These are phyloP conservation scores for Sakesphorus luctuosus DNA, from an alignment of 2,113 vertebrate genomes.

Conservation along the genomic window DNA sequence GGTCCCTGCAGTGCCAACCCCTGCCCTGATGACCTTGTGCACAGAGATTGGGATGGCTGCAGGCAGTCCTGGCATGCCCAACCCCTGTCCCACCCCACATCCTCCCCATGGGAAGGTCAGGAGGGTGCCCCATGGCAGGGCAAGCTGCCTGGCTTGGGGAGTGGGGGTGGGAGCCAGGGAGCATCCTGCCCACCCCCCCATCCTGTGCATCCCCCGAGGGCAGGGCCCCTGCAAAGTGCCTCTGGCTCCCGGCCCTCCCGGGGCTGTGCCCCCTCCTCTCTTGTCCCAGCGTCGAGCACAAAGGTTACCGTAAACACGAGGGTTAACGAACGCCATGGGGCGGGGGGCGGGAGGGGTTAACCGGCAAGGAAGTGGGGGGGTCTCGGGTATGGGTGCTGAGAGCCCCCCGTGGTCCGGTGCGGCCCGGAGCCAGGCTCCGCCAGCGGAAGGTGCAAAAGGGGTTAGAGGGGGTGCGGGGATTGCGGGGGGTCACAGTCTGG, in stretches of 20 bases:
- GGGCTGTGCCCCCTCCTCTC: slow-evolving; percentile 53
- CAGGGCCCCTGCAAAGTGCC: slow-evolving; percentile 27
- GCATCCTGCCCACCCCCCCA: neutral
- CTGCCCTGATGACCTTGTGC: neutral
- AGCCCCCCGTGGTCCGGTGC: slow-evolving; percentile 28
- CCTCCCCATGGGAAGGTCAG: neutral
- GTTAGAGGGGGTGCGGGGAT: slow-evolving; percentile 43
- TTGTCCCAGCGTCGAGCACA: slow-evolving; percentile 55
- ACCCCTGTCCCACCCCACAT: neutral
- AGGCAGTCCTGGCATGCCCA: neutral
- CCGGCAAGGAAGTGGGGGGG: neutral
- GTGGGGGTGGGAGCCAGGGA: neutral
- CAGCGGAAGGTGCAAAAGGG: slow-evolving; percentile 63
- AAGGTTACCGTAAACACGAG: slow-evolving; percentile 65
- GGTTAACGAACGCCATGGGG: slow-evolving; percentile 58
- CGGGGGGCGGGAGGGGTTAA: neutral
- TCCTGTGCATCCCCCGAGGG: neutral
- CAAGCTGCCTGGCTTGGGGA: neutral
- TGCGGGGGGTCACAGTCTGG: slow-evolving; percentile 79
- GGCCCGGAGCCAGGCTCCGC: slow-evolving; percentile 67
- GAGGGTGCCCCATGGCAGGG: neutral
- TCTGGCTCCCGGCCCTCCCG: neutral
- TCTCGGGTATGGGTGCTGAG: slow-evolving; percentile 14
- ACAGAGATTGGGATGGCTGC: rapidly evolving
- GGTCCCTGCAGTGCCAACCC: neutral